Conservation (phyloP, 2,113 vertebrate genomes). For the Carollia perspicillata region DNA sequence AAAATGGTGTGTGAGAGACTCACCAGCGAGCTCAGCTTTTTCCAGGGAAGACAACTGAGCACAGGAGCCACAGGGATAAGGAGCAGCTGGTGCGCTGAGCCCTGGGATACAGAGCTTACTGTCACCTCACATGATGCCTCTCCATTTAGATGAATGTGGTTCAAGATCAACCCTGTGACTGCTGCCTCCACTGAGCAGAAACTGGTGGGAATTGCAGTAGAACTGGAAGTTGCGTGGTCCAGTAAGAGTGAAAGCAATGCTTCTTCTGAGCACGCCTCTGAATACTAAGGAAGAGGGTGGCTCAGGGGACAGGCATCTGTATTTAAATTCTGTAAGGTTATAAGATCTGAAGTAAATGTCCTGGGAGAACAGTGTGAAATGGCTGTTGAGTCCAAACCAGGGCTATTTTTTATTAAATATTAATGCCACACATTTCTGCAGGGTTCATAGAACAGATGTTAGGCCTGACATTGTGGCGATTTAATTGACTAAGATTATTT, state of each 20-base stretch:
- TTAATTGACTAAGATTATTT: slow-evolving; percentile 84
- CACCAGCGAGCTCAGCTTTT: neutral
- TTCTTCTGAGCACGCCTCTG: neutral
- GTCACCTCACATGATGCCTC: neutral
- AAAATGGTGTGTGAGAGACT: neutral
- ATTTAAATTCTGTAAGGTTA: slow-evolving; percentile 75
- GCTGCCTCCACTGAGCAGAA: slow-evolving; percentile 15
- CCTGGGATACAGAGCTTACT: neutral
- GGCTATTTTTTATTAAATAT: slow-evolving; percentile 85
- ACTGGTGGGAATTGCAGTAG: neutral
- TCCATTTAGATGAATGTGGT: neutral
- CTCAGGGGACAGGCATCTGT: slow-evolving; percentile 48
- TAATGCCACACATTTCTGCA: slow-evolving; percentile 78
- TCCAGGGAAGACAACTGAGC: neutral
- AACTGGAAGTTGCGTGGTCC: neutral
- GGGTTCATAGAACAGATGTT: slow-evolving; percentile 83
- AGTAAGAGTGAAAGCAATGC: neutral
- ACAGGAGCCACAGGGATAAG: neutral
- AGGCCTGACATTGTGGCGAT: slow-evolving; percentile 77
- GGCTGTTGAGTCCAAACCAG: slow-evolving; percentile 75
- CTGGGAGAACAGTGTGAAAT: slow-evolving; percentile 81
- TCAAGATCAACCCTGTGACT: neutral
- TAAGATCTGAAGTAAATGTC: slow-evolving; percentile 80
- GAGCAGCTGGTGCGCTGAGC: neutral
- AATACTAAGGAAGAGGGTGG: neutral